Base-by-base conservation (phyloP, 37 sponge, comb jelly and placozoan genomes). In the Lycopodina hypogea region DNA sequence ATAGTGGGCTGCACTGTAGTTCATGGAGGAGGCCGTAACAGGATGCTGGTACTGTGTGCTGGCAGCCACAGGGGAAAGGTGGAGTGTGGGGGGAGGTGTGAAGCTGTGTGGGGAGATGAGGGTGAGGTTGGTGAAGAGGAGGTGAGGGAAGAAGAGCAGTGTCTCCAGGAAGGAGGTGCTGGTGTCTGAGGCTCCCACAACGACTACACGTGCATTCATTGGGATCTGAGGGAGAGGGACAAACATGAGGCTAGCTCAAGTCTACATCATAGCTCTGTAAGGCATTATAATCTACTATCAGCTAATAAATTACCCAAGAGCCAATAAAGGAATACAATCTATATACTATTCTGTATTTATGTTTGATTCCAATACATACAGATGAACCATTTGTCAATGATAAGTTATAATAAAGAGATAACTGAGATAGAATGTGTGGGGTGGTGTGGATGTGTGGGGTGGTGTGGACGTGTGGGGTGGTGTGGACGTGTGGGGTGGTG, bases 111-210 rank as follows among this genome's bases (percentile, higher is more conserved):
- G 90, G 45, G 92, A 91, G 50, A 98, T 65, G 6, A 98, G 83
- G 1, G 79, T 82, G 52, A 98, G 72, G 78, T 95, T 98, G 81
- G 90, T 93, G 83, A 98, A 98, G 78, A 68, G 78, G 19, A 98
- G 71, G 78, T 98, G 97, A 37, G 99, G 97, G 66, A 90, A 91
- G 81, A 80, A 89, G 26, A 92, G 57, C 21, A 97, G 86, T 28
- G 83, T 67, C 74, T 97, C 95, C 61, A 98, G 90, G 51, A 89
- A 71, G 23, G 97, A 75, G 39, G 93, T 72, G 23, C 83, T 78
- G 41, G 90, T 91, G 79, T 98, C 96, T 30, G 92, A 91, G 0
- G 94, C 90, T 26, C 99, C 99, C 29, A 98, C 96, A 18, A 98
- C 84, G 56, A 98, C 94, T 57, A 98, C 84, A 1, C 99, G 53